phyloP scores from a whole-genome alignment of 2,888 invertebrate species.

The Odontocerum albicorne region DNA sequence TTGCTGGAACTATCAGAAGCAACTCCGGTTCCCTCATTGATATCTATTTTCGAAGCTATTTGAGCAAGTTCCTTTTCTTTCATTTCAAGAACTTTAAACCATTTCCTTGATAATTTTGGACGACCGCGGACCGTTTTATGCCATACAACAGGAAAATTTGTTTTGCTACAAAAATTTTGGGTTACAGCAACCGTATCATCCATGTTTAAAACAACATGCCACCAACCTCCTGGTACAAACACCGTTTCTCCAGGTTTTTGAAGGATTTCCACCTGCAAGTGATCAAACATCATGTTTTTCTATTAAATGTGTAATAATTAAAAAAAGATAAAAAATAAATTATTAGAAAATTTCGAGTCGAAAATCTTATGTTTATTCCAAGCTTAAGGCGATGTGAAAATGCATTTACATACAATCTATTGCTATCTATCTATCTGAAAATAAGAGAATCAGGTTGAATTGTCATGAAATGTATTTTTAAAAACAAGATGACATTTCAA shows the following conservation, averaged over 20 bases:
- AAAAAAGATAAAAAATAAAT: too few species aligned
- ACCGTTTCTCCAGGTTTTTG: conserved; percentile 97
- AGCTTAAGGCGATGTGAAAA: too few species aligned
- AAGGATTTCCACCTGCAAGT: conserved; percentile 80
- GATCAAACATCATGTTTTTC: too few species aligned
- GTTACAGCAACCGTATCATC: conserved; percentile 97
- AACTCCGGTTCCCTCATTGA: conserved; percentile 83
- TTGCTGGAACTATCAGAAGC: conserved; percentile 86
- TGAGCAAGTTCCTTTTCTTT: conserved; percentile 78
- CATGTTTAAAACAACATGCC: conserved; percentile 98
- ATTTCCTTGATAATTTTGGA: conserved; percentile 93
- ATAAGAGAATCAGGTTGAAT: too few species aligned
- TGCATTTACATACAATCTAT: too few species aligned
- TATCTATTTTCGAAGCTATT: conserved; percentile 81
- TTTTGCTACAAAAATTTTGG: conserved; percentile 94
- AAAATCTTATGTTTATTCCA: too few species aligned
- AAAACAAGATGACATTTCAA: too few species aligned
- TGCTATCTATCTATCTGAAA: too few species aligned
- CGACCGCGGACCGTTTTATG: conserved; percentile 95
- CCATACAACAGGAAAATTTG: conserved; percentile 98
- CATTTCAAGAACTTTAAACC: conserved; percentile 71
- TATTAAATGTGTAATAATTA: too few species aligned
- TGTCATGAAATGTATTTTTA: too few species aligned
- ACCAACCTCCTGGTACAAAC: conserved; percentile 99
- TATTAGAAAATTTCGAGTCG: too few species aligned